A percentile compares a stretch with the other conserved stretches of the same genome.
Conservation (phyloP, 1,140 invertebrate genomes). For the Macrotrachela quadricornifera region DNA sequence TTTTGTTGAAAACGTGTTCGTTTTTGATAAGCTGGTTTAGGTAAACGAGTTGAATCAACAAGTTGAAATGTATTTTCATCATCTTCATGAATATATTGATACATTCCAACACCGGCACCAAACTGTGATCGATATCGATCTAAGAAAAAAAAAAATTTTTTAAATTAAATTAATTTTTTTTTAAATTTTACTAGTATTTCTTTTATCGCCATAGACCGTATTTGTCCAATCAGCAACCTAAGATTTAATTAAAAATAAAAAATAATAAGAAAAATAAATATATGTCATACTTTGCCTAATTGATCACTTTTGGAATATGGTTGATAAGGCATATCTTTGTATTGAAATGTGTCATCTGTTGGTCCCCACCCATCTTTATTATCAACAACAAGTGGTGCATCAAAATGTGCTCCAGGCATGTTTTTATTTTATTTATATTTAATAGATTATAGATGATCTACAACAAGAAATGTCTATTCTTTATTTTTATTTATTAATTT, state of each 20-base stretch:
- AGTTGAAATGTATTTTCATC: slow-evolving; percentile 74
- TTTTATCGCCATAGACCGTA: slow-evolving; percentile 75
- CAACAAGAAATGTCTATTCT: no score
- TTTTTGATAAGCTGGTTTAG: slow-evolving; percentile 5
- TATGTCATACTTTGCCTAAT: slow-evolving; percentile 61
- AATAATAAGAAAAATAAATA: slow-evolving; percentile 23
- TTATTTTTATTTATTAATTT: no score
- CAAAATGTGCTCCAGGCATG: no score
- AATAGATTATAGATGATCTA: no score
- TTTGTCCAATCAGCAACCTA: slow-evolving; percentile 91
- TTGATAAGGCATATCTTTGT: slow-evolving; percentile 92
- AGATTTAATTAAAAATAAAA: slow-evolving; percentile 10
- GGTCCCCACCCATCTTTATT: slow-evolving; percentile 85
- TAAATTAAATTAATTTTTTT: slow-evolving; percentile 6
- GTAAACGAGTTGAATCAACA: slow-evolving; percentile 2
- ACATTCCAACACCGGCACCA: slow-evolving; percentile 58
- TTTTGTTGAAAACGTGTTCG: slow-evolving; percentile 1
- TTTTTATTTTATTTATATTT: no score
- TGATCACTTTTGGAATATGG: slow-evolving; percentile 90
- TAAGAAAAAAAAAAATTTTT: slow-evolving; percentile 24
- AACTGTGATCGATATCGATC: slow-evolving; percentile 87
- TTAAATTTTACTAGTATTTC: slow-evolving; percentile 60
- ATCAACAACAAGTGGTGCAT: slow-evolving; percentile 43
- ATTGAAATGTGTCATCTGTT: slow-evolving; percentile 71
- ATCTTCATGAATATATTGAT: slow-evolving; percentile 91